phyloP scores from a whole-genome alignment of 2,888 invertebrate species.

The Mythimna loreyi region DNA sequence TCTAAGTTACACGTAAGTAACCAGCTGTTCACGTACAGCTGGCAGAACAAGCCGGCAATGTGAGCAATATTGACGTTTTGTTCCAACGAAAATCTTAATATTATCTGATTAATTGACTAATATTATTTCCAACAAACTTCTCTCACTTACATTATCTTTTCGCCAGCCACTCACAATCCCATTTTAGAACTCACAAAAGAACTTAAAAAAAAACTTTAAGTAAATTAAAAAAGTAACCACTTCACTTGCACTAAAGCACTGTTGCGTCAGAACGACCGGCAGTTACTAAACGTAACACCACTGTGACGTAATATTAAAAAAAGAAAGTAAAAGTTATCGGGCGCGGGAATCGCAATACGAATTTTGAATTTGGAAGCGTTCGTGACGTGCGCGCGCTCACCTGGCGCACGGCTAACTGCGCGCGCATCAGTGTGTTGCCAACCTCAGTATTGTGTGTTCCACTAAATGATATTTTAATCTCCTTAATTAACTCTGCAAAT shows the following conservation, averaged over 20 bases:
- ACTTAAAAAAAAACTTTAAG: conserved; percentile 40
- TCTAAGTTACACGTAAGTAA: neutral
- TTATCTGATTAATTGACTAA: neutral
- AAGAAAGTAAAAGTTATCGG: conserved; percentile 77
- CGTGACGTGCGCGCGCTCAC: conserved; percentile 78
- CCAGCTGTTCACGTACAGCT: conserved; percentile 21
- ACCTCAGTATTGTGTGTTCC: conserved; percentile 23
- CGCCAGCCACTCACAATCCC: conserved; percentile 56
- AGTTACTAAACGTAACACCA: conserved; percentile 66
- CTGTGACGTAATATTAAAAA: conserved; percentile 68
- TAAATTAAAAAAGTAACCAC: conserved; percentile 51
- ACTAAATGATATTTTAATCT: conserved; percentile 35
- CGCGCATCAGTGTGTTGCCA: conserved; percentile 67
- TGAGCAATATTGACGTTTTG: neutral
- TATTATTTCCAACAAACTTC: neutral
- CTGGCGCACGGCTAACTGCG: conserved; percentile 81
- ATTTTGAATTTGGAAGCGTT: conserved; percentile 67
- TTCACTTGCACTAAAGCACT: conserved; percentile 61
- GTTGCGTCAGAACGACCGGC: conserved; percentile 62
- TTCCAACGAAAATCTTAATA: neutral
- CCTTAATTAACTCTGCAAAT: conserved; percentile 25
- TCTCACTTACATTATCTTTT: conserved; percentile 53
- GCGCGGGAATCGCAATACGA: conserved; percentile 65
- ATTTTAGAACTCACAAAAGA: conserved; percentile 58
- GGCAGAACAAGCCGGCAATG: neutral